Conservation (phyloP, 1,140 invertebrate genomes). For the Drosophila busckii region DNA sequence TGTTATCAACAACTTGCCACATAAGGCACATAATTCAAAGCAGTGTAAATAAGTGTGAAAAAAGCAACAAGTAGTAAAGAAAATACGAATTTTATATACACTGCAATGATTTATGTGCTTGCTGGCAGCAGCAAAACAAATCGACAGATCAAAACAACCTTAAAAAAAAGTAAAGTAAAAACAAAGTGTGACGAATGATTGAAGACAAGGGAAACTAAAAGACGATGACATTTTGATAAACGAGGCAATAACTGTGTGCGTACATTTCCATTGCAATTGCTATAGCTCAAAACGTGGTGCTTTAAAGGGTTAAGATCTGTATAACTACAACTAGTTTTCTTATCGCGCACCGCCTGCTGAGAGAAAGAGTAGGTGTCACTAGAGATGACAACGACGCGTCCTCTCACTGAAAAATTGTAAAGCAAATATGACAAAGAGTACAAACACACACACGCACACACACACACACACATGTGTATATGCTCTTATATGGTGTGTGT, state of each 20-base stretch:
- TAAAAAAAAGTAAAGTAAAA: constrained; percentile 8
- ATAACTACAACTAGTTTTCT: constrained; percentile 21
- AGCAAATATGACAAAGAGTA: constrained; percentile 45
- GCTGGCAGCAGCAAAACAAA: constrained; percentile 17
- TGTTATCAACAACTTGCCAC: constrained; percentile 41
- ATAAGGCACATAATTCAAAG: constrained; percentile 27
- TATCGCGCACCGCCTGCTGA: constrained; percentile 33
- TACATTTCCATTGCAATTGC: too few species aligned
- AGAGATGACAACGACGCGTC: constrained; percentile 13
- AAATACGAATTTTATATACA: constrained; percentile 4
- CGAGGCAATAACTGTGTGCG: too few species aligned
- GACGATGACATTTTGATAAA: constrained; percentile 44
- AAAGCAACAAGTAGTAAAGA: constrained; percentile 13
- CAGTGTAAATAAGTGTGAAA: constrained; percentile 16
- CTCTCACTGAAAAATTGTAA: constrained; percentile 44
- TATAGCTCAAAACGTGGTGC: constrained; percentile 9
- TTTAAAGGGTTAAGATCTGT: constrained; percentile 58
- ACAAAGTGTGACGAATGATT: constrained; percentile 64
- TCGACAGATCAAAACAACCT: constrained; percentile 15
- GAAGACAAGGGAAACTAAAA: constrained; percentile 36
- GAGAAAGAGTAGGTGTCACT: constrained; percentile 37
- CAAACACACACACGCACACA: constrained; percentile 17
- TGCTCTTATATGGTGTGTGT: constrained; percentile 27
- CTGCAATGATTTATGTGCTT: not conserved
- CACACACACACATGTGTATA: constrained; percentile 19